Conservation (phyloP, 2,888 invertebrate genomes). For the Dorcus parallelipipedus region DNA sequence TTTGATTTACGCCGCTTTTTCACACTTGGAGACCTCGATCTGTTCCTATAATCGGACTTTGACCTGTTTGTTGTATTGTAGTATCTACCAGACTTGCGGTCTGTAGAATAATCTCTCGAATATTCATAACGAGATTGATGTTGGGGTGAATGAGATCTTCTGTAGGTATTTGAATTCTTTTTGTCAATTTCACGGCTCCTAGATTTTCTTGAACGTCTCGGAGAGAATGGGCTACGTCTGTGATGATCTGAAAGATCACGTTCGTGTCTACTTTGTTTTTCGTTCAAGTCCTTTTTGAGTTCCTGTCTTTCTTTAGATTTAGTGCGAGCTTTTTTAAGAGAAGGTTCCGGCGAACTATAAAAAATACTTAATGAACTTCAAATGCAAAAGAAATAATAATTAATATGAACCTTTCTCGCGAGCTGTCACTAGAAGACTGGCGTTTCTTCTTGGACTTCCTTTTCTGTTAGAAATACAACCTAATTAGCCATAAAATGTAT, state of each 20-base stretch:
- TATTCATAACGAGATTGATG: slow-evolving; percentile 19
- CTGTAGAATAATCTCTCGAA: slow-evolving; percentile 8
- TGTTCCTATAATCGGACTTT: slow-evolving; percentile 35
- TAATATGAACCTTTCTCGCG: slow-evolving; percentile 50
- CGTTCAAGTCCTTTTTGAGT: slow-evolving; percentile 13
- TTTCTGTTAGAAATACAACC: slow-evolving; percentile 48
- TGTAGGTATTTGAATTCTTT: slow-evolving; percentile 23
- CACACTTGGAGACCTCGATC: slow-evolving; percentile 29
- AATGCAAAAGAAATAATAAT: slow-evolving; percentile 6
- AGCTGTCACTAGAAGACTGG: slow-evolving; percentile 54
- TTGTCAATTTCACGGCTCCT: slow-evolving; percentile 28
- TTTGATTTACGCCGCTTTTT: slow-evolving; percentile 16
- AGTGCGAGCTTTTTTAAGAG: slow-evolving; percentile 30
- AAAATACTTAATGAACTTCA: slow-evolving; percentile 14
- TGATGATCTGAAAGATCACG: slow-evolving; percentile 12
- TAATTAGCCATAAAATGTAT: not conserved
- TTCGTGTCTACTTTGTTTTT: slow-evolving; percentile 31
- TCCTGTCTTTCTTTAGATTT: slow-evolving; percentile 16
- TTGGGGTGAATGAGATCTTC: slow-evolving; percentile 17
- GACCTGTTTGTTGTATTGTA: not conserved
- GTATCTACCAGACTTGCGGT: slow-evolving; percentile 1
- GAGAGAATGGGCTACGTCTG: slow-evolving; percentile 9
- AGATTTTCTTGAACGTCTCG: slow-evolving; percentile 27
- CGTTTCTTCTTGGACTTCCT: slow-evolving; percentile 58
- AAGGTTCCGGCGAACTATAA: slow-evolving; percentile 38